Evolutionary conservation across 1,140 invertebrate genomes (phyloP).

Genomic region (Heliconius himera): DNA sequence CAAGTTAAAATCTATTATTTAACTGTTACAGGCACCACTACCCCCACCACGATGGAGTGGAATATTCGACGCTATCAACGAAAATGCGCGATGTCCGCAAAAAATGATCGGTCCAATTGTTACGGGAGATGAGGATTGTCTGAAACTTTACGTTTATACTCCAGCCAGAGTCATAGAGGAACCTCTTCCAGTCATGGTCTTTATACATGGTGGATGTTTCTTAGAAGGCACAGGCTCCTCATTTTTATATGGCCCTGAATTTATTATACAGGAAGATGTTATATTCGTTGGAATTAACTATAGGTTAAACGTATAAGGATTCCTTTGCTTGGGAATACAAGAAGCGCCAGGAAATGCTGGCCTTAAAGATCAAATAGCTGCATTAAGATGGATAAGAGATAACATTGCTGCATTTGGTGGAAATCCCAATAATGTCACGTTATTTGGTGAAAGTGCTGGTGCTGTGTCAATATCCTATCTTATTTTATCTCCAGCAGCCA

Average conservation of each 20-base stretch:
- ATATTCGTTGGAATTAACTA: conserved; percentile 87
- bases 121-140: conserved; percentile 87
- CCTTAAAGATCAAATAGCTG: conserved; percentile 83
- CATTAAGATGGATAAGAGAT: conserved; percentile 82
- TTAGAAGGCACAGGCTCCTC: conserved; percentile 80
- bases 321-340: conserved; percentile 83
- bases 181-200: conserved; percentile 84
- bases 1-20: neutral
- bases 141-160: conserved; percentile 91
- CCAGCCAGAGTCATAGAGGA: conserved; percentile 69
- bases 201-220: conserved; percentile 85
- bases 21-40: conserved; percentile 76
- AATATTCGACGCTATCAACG: conserved; percentile 75
- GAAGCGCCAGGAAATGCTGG: conserved; percentile 83
- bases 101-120: conserved; percentile 50
- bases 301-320: conserved; percentile 85
- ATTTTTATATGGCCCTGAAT: conserved; percentile 83
- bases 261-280: conserved; percentile 84
- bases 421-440: conserved; percentile 71
- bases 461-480: conserved; percentile 72
- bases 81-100: conserved; percentile 69
- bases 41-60: conserved; percentile 77
- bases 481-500: conserved; percentile 64
- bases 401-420: conserved; percentile 82
- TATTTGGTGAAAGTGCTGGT: conserved; percentile 79